Base-by-base conservation (phyloP, 2,888 invertebrate genomes). In the Erebia aethiops region DNA sequence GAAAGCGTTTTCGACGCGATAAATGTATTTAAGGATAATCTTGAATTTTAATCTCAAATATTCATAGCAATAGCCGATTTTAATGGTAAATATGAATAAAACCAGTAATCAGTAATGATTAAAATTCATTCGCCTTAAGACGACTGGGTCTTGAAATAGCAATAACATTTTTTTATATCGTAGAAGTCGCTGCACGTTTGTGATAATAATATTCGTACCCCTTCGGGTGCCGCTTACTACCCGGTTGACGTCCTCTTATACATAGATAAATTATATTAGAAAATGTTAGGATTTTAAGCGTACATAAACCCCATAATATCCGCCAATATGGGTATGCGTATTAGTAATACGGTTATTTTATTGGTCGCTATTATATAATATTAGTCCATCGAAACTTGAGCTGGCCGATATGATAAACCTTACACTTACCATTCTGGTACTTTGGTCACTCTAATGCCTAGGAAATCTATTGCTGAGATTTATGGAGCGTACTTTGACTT, bases 251-350 rank as follows among this genome's bases (percentile, higher is more conserved):
- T 89, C 88, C 88, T 90, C 84, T 58, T 87, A 86, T 85, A 84
- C 84, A 88, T 92, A 92, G 92, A 85, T 83, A 90, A 79, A 91
- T 88, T 92, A 88, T 92, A 91, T 87, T 92, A 92, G 92, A 85
- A 82, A 91, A 89, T 90, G 82, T 88, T 91, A 79, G 75, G 82
- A 79, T 82, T 79, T 80, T 91, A 91, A 88, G 89, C 82, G 81
- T 90, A 84, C 84, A 82, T 84, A 87, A 67, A 91, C 91, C 90
- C 91, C 92, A 87, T 83, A 77, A 72, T 78, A 74, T 76, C 71
- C 68, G 76, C 71, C 69, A 71, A 62, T 60, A 67, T 64, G 46
- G 69, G 56, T 70, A 60, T 60, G 60, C 35, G 65, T 69, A 67
- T 65, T 46, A 18, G 16, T 46, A n/a, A 60, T 71, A 65, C 49